phyloP scores from a whole-genome alignment of 2,888 invertebrate species.

The Drosophila pullipes region DNA sequence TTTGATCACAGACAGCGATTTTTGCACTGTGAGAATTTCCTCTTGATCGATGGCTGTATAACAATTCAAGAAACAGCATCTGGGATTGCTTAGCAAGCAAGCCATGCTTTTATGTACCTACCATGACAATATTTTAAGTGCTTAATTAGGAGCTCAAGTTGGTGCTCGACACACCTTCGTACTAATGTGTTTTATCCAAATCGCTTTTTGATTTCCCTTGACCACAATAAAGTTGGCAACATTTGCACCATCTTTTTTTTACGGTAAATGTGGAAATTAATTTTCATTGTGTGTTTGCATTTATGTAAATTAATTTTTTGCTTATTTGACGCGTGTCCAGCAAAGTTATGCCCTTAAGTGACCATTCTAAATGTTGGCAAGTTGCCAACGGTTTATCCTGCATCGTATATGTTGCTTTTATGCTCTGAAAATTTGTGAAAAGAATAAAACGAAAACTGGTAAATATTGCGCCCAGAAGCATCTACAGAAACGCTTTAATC shows the following conservation, averaged over 20 bases:
- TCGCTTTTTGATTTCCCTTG: slow-evolving; percentile 43
- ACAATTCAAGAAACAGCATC: slow-evolving; percentile 40
- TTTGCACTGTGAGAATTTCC: slow-evolving; percentile 74
- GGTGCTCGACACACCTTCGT: slow-evolving; percentile 33
- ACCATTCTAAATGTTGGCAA: slow-evolving; percentile 56
- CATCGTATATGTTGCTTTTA: neutral
- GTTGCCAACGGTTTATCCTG: slow-evolving; percentile 40
- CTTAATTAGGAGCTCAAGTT: neutral
- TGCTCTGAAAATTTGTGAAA: neutral
- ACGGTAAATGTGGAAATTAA: slow-evolving; percentile 35
- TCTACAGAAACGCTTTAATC: neutral
- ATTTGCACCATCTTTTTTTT: slow-evolving; percentile 8
- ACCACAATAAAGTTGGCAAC: slow-evolving; percentile 41
- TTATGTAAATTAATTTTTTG: slow-evolving; percentile 43
- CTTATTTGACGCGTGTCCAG: slow-evolving; percentile 53
- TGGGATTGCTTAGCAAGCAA: neutral
- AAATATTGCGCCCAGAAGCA: neutral
- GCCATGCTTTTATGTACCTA: slow-evolving; percentile 20
- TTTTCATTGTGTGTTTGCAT: slow-evolving; percentile 20
- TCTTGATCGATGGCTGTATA: slow-evolving; percentile 70
- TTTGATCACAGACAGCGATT: slow-evolving; percentile 54
- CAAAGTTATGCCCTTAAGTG: slow-evolving; percentile 56
- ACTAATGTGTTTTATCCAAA: slow-evolving; percentile 46
- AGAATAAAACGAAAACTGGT: neutral
- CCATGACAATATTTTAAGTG: neutral